Evolutionary conservation across 2,888 invertebrate species (phyloP), one percentile per base, ranked within the genome.

Genomic region (Mactromeris polynyma): DNA sequence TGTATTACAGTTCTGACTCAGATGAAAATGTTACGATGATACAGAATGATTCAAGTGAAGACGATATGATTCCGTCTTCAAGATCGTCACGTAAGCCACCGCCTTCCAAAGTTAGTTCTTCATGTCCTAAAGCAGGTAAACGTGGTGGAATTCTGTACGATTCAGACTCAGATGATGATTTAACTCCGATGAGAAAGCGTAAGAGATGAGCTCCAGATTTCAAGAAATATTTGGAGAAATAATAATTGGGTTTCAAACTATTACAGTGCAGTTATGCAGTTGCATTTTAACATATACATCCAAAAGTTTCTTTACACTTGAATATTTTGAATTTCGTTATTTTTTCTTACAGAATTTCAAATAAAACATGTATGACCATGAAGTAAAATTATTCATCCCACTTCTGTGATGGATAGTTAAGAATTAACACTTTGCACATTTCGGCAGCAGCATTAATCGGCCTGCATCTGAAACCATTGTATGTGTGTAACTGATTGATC

Each of bases 101-200:
- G 31, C 64, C 82, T 3, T 9, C 42, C 1, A n/a, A n/a, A n/a
- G n/a, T n/a, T n/a, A 26, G 14, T 33, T 11, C 36, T 42, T 19
- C 36, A 31, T 38, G 33, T 33, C n/a, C 81, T 42, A 73, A 73
- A 73, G 17, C 73, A 17, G 77, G 42, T 6, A 90, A 90, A 51
- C 33, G 88, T 33, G 90, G 90, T 6, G 90, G 90, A 11, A 69
- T 90, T 2, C 40, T 82, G 64, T 89, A 85, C 81, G 86, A 86
- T 14, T 86, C 86, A 3, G 90, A 83, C 26, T 90, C 90, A 21
- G 90, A 90, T 86, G 90, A 90, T 81, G 90, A 90, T 51, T 42
- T 90, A 26, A 85, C 90, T 26, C 85, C 85, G 9, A 54, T 80
- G 11, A 82, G 79, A 58, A 90, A 88, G 36, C 58, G 84, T 19